phyloP scores from a whole-genome alignment of 2,888 invertebrate species.

The Holacanthella duospinosa region DNA sequence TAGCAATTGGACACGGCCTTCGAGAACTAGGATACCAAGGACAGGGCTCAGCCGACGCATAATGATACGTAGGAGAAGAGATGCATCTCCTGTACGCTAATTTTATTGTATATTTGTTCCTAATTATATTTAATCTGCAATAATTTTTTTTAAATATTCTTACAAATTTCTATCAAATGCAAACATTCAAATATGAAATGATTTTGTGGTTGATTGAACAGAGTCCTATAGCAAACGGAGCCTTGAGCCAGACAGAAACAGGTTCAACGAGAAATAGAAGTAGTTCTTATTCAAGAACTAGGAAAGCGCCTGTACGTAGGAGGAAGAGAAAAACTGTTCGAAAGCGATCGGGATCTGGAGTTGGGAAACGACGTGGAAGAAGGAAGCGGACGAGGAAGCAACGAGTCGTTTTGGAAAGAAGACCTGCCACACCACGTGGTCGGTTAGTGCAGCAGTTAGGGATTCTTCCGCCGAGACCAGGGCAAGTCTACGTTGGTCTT shows the following conservation, averaged over 20 bases:
- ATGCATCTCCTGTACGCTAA: not conserved
- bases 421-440: constrained; percentile 42
- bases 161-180: no score
- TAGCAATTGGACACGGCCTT: not conserved
- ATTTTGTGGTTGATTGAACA: no score
- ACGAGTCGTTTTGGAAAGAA: constrained; percentile 24
- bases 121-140: not conserved
- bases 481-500: constrained; percentile 34
- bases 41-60: not conserved
- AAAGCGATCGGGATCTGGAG: constrained; percentile 43
- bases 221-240: no score
- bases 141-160: no score
- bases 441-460: constrained; percentile 48
- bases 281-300: not conserved
- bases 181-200: no score
- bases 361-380: constrained; percentile 33
- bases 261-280: not conserved
- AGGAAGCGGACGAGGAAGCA: constrained; percentile 19
- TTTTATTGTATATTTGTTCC: not conserved
- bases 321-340: no score
- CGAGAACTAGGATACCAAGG: not conserved
- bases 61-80: not conserved
- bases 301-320: constrained; percentile 39
- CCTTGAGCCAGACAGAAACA: no score
- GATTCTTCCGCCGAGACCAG: constrained; percentile 42